Base-by-base conservation (phyloP, 1,140 invertebrate species). In the Heliconius hewitsoni region DNA sequence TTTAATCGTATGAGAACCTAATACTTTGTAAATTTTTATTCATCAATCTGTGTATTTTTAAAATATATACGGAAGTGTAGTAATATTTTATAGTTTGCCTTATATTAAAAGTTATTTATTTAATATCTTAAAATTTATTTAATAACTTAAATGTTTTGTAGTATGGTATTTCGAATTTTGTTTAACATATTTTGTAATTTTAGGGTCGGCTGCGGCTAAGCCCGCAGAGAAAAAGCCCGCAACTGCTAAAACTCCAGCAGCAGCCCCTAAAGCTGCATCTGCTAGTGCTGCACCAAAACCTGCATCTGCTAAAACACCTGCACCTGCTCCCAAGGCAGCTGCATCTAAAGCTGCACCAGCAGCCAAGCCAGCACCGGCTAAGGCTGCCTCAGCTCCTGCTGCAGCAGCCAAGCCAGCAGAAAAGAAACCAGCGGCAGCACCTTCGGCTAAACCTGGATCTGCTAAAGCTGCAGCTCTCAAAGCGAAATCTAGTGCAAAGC, bases 151-250 rank as follows among this genome's bases (percentile, higher is more conserved):
- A 6, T 19, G 2, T 6, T 18, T 52, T 52, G 42, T 19, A 52
- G 6, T 18, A n/a, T 19, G 11, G 55, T 23, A 19, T 11, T 23
- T 13, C 16, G 11, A 4, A 27, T 30, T 30, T 66, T 66, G 23
- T 27, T 66, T 66, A 27, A n/a, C 46, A 75, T 66, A 19, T 46
- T 82, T 79, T 79, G 71, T 81, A 23, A 72, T 72, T 84, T 80
- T 37, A 91, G 91, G 87, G 76, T 88, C 92, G 27, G 83, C 90
- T 70, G 90, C 84, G 79, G 76, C 92, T 37, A 96, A 96, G 83
- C 90, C 96, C 71, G 95, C 95, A 71, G 96, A 96, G 80, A 96
- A 96, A 85, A 96, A 97, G 86, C 93, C 95, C n/a, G 95, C 95
- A 19, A 95, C 96, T 78, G 95, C 95, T 78, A 93, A 93, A 90